Percentiles rank a stretch among this genome's conserved stretches.
Conservation (phyloP, 2,797 vertebrate genomes). For the Takifugu ocellatus region DNA sequence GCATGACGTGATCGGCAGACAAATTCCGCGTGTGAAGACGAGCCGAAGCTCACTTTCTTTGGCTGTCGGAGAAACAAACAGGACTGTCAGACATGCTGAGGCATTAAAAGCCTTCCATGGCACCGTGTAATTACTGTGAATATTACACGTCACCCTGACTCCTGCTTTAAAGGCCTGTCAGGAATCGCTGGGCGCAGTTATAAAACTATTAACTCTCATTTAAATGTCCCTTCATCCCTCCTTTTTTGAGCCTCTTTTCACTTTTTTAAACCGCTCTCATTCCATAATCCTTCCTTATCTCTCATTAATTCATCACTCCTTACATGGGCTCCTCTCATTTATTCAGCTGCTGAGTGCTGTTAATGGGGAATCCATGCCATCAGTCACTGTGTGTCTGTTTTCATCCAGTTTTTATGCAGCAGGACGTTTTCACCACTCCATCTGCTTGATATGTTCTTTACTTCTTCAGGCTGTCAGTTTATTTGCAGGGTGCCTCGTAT, state of each 20-base stretch:
- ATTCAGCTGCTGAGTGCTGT: slow-evolving; percentile 9
- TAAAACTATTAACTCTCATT: slow-evolving; percentile 70
- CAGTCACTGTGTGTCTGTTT: slow-evolving; percentile 7
- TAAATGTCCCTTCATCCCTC: slow-evolving; percentile 48
- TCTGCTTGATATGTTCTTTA: too few species aligned
- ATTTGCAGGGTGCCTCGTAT: too few species aligned
- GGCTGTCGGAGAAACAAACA: slow-evolving; percentile 24
- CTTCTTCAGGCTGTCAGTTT: neutral
- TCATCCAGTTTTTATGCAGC: slow-evolving; percentile 1
- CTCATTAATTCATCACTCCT: slow-evolving; percentile 35
- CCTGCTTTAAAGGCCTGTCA: slow-evolving; percentile 56
- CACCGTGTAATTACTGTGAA: slow-evolving; percentile 74
- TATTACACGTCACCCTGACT: slow-evolving; percentile 61
- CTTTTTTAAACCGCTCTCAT: slow-evolving; percentile 38
- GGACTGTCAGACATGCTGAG: slow-evolving; percentile 23
- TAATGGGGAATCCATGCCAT: slow-evolving; percentile 16
- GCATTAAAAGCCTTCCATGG: slow-evolving; percentile 51
- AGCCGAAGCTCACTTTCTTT: neutral
- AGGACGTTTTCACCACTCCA: neutral
- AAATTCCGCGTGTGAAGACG: neutral
- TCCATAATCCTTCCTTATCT: slow-evolving; percentile 55
- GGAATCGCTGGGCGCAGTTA: slow-evolving; percentile 59
- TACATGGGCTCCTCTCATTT: slow-evolving; percentile 7
- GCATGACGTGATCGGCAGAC: too few species aligned
- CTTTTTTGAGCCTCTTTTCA: slow-evolving; percentile 17